Conservation (phyloP, 2,113 vertebrate species). For the Cyprichromis sp. region DNA sequence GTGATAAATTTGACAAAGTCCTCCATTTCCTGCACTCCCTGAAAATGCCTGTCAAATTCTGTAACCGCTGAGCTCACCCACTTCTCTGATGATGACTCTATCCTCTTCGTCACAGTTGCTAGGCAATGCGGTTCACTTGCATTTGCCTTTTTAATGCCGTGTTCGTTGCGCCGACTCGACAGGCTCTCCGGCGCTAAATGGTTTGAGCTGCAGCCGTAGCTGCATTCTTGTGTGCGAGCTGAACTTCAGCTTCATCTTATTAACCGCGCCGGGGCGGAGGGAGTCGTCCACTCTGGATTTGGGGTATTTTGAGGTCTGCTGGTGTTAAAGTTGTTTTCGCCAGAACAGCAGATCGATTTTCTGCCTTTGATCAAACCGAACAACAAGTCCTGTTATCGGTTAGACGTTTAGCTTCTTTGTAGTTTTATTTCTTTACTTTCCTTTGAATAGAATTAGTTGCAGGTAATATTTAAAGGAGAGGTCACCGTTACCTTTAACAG, state of each 20-base stretch:
- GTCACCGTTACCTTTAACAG: neutral
- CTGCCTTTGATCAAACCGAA: neutral
- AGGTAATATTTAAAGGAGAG: neutral
- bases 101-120: neutral
- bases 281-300: neutral
- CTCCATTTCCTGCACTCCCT: neutral
- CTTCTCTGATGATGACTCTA: neutral
- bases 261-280: neutral
- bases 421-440: neutral
- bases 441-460: neutral
- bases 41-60: neutral
- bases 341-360: neutral
- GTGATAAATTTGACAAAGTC: neutral
- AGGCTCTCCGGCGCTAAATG: neutral
- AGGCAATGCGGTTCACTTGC: neutral
- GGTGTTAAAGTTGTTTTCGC: neutral
- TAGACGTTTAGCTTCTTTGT: neutral
- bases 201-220: neutral
- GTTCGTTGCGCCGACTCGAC: neutral
- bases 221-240: neutral
- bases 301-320: neutral
- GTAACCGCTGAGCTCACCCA: neutral
- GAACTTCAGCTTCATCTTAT: neutral
- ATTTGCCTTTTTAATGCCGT: neutral
- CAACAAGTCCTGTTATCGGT: neutral